A percentile compares a stretch with the other conserved stretches of the same genome.
Evolutionary conservation across 2,888 invertebrate genomes (phyloP).

Genomic region (Dicranocentrus wangi): DNA sequence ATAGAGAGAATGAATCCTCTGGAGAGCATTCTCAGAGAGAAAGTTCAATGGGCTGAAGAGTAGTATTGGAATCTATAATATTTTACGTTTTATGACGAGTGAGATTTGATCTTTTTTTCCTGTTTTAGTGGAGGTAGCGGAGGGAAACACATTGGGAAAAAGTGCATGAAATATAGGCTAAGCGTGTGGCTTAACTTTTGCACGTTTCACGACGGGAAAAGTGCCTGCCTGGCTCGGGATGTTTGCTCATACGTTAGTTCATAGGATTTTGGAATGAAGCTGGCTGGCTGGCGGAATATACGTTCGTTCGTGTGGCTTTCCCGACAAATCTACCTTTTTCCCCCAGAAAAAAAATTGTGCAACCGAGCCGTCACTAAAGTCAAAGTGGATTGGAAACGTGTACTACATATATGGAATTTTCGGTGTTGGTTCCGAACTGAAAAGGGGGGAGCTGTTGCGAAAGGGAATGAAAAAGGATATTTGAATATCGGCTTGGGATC

Average conservation of each 20-base stretch:
- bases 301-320: slow-evolving; percentile 5
- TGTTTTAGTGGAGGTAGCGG: not conserved
- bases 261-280: not conserved
- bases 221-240: no score
- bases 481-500: slow-evolving; percentile 52
- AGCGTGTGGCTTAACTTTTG: slow-evolving; percentile 51
- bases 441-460: no score
- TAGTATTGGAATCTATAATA: slow-evolving; percentile 53
- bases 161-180: slow-evolving; percentile 57
- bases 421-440: not conserved
- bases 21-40: slow-evolving; percentile 49
- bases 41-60: slow-evolving; percentile 56
- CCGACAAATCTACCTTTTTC: not conserved
- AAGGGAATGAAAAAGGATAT: slow-evolving; percentile 5
- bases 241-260: slow-evolving; percentile 29
- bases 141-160: slow-evolving; percentile 29
- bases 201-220: slow-evolving; percentile 29
- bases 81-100: slow-evolving; percentile 58
- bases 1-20: slow-evolving; percentile 38
- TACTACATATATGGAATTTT: slow-evolving; percentile 14
- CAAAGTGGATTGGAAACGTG: slow-evolving; percentile 45
- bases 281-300: no score
- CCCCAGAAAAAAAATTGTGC: slow-evolving; percentile 6
- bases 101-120: slow-evolving; percentile 52
- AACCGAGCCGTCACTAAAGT: slow-evolving; percentile 19